phyloP scores from a whole-genome alignment of 2,113 vertebrate species.

The Saccopteryx bilineata region DNA sequence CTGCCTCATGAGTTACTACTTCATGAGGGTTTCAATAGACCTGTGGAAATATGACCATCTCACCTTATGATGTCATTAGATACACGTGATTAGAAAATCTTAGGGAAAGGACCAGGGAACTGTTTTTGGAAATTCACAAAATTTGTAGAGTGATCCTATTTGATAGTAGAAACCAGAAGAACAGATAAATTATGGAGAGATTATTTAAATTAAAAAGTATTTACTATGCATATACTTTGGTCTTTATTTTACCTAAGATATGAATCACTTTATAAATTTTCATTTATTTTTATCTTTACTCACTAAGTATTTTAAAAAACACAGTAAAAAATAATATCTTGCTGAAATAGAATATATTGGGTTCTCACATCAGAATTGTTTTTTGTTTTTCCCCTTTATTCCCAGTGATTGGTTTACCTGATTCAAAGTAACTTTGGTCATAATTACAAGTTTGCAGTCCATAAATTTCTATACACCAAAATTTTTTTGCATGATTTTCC shows the following conservation, averaged over 20 bases:
- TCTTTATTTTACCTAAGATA: constrained; percentile 1
- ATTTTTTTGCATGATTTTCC: neutral
- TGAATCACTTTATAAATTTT: neutral
- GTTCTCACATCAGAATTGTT: neutral
- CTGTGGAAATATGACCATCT: constrained; percentile 9
- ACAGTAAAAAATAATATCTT: neutral
- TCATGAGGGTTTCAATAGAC: neutral
- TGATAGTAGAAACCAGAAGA: neutral
- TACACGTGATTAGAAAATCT: neutral
- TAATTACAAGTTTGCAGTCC: neutral
- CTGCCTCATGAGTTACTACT: neutral
- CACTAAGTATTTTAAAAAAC: neutral
- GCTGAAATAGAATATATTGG: neutral
- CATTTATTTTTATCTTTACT: neutral
- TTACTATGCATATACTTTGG: neutral
- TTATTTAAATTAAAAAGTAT: constrained; percentile 3
- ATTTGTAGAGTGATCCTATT: neutral
- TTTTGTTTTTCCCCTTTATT: neutral
- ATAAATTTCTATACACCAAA: neutral
- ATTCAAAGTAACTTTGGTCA: neutral
- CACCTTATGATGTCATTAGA: neutral
- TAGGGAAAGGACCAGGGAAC: neutral
- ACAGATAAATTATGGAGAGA: neutral
- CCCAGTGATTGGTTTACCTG: neutral
- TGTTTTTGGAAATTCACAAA: neutral